Evolutionary conservation across 2,797 vertebrate species (phyloP), one percentile per base, ranked within the genome.

Genomic region (Ciconia nigra): DNA sequence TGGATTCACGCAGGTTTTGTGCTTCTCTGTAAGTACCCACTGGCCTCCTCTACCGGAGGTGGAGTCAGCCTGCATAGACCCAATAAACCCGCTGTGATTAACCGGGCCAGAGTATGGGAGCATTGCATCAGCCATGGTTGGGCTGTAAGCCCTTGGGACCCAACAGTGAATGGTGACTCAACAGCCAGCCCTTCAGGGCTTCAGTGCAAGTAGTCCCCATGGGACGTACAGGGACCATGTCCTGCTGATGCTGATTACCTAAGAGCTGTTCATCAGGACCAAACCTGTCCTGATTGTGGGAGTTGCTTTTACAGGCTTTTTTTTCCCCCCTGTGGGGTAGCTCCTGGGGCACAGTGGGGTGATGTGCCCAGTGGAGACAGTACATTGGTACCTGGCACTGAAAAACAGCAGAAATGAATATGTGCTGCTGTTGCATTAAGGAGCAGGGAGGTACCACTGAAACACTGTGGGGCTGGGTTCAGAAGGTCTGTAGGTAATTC

Each of bases 171-270:
- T 21, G 22, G 31, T 35, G 49, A 47, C 66, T 58, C 22, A 65
- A 24, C 25, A 51, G 35, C 28, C 35, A 79, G 16, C 25, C 44
- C 35, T 15, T 81, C 17, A 9, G 19, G 25, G 46, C 69, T 83
- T 74, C 58, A 31, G 35, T 51, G 29, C 44, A 33, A 6, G 39
- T 5, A n/a, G 18, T 29, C 39, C 51, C 26, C 10, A 8, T 6
- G 59, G 59, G 44, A 8, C 1, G 0, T 28, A 4, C 0, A 1
- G 26, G 31, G 17, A 54, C 35, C 42, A 10, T 9, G 31, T 55
- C 13, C 37, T 49, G 52, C 33, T 47, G 31, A 35, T 70, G 52
- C 22, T 65, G 22, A 59, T 35, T n/a, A 76, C 21, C 37, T 55
- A 22, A 46, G n/a, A 71, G 17, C 10, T 49, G 3, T 22, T 90